phyloP scores from a whole-genome alignment of 2,797 vertebrate genomes.

The Rousettus madagascariensis region DNA sequence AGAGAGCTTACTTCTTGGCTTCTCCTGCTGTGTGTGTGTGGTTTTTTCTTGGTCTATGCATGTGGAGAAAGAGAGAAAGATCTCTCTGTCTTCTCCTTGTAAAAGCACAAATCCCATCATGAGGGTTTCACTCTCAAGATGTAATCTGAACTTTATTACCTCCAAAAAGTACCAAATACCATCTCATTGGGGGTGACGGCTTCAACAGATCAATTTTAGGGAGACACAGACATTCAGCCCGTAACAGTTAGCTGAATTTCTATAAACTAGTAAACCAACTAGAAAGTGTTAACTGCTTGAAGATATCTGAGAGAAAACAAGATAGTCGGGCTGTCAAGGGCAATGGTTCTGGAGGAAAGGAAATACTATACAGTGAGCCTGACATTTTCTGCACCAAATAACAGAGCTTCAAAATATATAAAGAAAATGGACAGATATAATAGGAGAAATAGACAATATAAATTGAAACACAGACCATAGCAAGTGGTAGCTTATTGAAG shows the following conservation, averaged over 20 bases:
- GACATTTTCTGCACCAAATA: neutral
- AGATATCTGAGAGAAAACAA: neutral
- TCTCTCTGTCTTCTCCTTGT: neutral
- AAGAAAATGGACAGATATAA: conserved; percentile 32
- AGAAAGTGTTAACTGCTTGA: neutral
- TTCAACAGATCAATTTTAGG: neutral
- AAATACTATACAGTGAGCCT: neutral
- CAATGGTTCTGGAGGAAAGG: neutral
- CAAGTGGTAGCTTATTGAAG: neutral
- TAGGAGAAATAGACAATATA: neutral
- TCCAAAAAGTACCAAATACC: neutral
- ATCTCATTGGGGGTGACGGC: neutral
- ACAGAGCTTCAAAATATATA: neutral
- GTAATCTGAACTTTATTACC: neutral
- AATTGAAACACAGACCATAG: neutral
- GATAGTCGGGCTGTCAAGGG: neutral
- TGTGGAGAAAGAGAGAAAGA: neutral
- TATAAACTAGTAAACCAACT: neutral
- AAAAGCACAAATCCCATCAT: neutral
- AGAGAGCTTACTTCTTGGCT: neutral
- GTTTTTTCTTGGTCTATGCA: neutral
- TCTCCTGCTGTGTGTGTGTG: neutral
- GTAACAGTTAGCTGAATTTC: neutral
- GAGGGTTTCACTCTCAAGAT: neutral
- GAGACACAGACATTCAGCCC: neutral